Conservation (phyloP, 1,140 invertebrate genomes). For the Drosophila nigrodunni region DNA sequence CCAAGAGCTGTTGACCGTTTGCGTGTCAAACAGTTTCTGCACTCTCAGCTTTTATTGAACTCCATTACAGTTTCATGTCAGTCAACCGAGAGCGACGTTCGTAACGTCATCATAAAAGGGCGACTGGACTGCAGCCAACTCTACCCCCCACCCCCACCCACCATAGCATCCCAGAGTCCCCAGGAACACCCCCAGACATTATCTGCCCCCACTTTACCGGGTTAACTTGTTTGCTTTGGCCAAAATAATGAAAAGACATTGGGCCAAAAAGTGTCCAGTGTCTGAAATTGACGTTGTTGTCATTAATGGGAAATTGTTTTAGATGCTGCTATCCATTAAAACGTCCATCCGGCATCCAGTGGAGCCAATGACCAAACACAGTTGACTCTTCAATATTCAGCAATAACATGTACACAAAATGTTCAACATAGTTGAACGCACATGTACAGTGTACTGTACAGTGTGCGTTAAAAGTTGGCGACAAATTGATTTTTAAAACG, state of each 20-base stretch:
- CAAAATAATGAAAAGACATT: conserved; percentile 48
- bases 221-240: conserved; percentile 12
- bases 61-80: conserved; percentile 79
- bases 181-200: not conserved
- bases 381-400: not conserved
- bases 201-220: not conserved
- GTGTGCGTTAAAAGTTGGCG: too few species aligned
- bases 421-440: too few species aligned
- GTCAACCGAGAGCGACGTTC: conserved; percentile 35
- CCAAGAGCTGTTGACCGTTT: conserved; percentile 28
- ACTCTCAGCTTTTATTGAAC: conserved; percentile 82
- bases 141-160: not conserved
- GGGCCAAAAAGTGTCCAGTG: conserved; percentile 8
- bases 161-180: not conserved
- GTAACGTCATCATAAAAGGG: conserved; percentile 74
- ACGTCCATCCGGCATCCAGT: conserved; percentile 21
- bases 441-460: too few species aligned
- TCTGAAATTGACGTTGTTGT: conserved; percentile 41
- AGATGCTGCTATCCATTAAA: conserved; percentile 28
- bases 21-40: conserved; percentile 75
- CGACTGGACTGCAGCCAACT: not conserved
- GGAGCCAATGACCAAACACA: not conserved
- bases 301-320: conserved; percentile 56
- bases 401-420: not conserved
- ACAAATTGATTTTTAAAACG: not conserved